A percentile compares a stretch with the other conserved stretches of the same genome.
Conservation (phyloP, 2,888 invertebrate species). For the Labia minor region DNA sequence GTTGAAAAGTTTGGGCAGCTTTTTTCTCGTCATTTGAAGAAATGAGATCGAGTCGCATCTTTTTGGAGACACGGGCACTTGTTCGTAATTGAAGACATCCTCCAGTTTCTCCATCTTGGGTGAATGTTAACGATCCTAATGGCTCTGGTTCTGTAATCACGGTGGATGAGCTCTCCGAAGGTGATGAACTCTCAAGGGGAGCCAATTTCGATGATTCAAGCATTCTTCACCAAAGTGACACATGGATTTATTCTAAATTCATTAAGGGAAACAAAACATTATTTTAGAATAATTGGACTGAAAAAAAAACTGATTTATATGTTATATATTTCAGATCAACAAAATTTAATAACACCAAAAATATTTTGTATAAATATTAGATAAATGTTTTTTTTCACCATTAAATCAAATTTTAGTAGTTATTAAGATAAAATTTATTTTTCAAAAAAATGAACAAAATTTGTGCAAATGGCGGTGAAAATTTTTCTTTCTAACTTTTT, state of each 20-base stretch:
- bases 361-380: too few species aligned
- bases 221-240: not conserved
- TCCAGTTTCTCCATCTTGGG: constrained; percentile 22
- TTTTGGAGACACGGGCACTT: constrained; percentile 69
- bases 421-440: too few species aligned
- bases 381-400: too few species aligned
- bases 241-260: too few species aligned
- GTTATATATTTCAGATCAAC: too few species aligned
- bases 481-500: not conserved
- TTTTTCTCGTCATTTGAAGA: constrained; percentile 34
- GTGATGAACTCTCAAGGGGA: not conserved
- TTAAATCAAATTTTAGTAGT: too few species aligned
- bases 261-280: too few species aligned
- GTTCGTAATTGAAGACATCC: constrained; percentile 42
- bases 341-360: too few species aligned
- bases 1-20: constrained; percentile 28
- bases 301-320: too few species aligned
- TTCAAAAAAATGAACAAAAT: not conserved
- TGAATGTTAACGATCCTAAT: constrained; percentile 29
- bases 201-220: not conserved
- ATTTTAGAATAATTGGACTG: too few species aligned
- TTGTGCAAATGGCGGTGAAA: constrained; percentile 1
- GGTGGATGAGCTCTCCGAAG: not conserved
- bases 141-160: constrained; percentile 24
- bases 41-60: constrained; percentile 53